Evolutionary conservation across 2,113 vertebrate genomes (phyloP), one percentile per base, ranked within the genome.

Genomic region (Tauraco erythrolophus): DNA sequence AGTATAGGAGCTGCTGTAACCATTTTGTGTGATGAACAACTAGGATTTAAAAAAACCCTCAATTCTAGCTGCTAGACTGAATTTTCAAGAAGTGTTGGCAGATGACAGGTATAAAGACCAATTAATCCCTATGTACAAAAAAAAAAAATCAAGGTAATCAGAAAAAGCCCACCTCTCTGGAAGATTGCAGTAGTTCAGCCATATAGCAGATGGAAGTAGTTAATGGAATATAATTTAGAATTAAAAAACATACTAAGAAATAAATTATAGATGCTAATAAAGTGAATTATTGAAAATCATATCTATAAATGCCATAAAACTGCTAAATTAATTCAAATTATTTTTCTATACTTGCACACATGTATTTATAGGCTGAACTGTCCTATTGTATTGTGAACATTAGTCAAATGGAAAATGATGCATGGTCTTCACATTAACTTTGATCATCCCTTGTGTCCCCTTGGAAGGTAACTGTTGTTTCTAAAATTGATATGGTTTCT

Each of bases 381-480:
- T 18, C 37, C 23, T 35, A 8, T 56, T 87, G 10, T 41, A 23
- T 14, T 51, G 45, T 57, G 64, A 87, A 39, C 28, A 81, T 24
- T 0, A 54, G 24, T 65, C 19, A 66, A 22, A 18, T 41, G 50
- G 30, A 66, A 86, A 76, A 51, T 30, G 9, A 18, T 6, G 17
- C 7, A n/a, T 18, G 3, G 3, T 57, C 51, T 89, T 91, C 51
- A 37, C 2, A 1, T 22, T 72, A 69, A 41, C 54, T 27, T 12
- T 1, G 0, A 10, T 62, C 28, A 41, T 54, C 11, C 60, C 13
- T 31, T 28, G 6, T 21, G 46, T 65, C 41, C 27, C 0, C 56
- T 70, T n/a, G n/a, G 51, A 54, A 71, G 85, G 24, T 25, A 84
- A 56, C 50, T 54, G 21, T 35, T 76, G 39, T 61, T 91, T 84